A percentile compares a stretch with the other conserved stretches of the same genome.
phyloP scores from a whole-genome alignment of 2,113 vertebrate genomes.

The Apistogramma diplotaenia region DNA sequence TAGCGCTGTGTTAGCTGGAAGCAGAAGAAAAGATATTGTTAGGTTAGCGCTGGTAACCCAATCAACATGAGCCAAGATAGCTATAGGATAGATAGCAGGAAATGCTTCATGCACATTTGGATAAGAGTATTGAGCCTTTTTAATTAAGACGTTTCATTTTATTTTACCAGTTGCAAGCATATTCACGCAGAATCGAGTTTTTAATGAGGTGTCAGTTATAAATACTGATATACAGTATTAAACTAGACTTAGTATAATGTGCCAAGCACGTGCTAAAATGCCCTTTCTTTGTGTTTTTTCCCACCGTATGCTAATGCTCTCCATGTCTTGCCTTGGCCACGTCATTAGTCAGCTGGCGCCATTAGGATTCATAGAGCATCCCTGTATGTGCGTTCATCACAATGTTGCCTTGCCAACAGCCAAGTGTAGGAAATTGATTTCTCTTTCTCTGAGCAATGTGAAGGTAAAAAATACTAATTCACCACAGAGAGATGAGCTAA shows the following conservation, averaged over 20 bases:
- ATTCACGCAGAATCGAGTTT: neutral
- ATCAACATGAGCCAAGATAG: constrained; percentile 16
- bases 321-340: neutral
- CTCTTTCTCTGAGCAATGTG: constrained; percentile 57
- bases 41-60: constrained; percentile 50
- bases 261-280: neutral
- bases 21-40: constrained; percentile 51
- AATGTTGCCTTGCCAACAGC: constrained; percentile 61
- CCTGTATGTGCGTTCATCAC: constrained; percentile 55
- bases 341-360: constrained; percentile 45
- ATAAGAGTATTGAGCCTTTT: neutral
- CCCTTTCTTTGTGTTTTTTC: neutral
- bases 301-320: constrained; percentile 23
- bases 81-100: constrained; percentile 3
- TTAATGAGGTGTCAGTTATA: neutral
- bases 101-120: constrained; percentile 14
- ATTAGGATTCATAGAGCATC: constrained; percentile 58
- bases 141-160: neutral
- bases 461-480: constrained; percentile 66
- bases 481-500: constrained; percentile 42
- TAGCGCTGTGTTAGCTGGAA: constrained; percentile 53
- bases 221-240: neutral
- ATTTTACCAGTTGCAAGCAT: neutral
- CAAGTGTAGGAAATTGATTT: constrained; percentile 54
- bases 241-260: neutral